Base-by-base conservation (phyloP, 2,797 vertebrate genomes). In the Octomys mimax region DNA sequence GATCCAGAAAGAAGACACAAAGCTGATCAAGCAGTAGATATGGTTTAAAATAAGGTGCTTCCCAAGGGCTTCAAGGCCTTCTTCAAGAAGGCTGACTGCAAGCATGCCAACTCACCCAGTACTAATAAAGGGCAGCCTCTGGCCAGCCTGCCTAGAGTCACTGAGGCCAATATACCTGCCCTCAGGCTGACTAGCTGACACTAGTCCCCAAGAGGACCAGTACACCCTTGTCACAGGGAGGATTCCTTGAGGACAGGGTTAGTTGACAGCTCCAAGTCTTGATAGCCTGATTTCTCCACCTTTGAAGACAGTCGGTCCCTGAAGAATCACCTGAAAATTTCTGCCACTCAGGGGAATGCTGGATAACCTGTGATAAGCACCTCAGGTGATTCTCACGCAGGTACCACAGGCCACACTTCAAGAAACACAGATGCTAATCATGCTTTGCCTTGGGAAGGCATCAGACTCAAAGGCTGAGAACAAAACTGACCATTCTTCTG, bases 21-120 rank as follows among this genome's bases (percentile, higher is more conserved):
- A 87, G 70, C 21, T 61, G 59, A 26, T 26, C 24, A 62, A 70
- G 14, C 75, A 92, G 66, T 0, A 39, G 21, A 75, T 59, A 16
- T 75, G 36, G 57, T 95, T 94, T n/a, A 52, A 90, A 85, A 52
- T 78, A 99, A 99, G 98, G 98, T 98, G 92, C 99, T 99, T 85
- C 99, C 99, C 97, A 99, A 99, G 99, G 99, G 99, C 99, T 99
- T 99, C 96, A 99, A 99, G 99, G 99, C 99, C 90, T 99, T 99
- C 98, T 99, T 99, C 0, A 98, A 99, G 78, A 99, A 99, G 99
- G 99, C 99, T 6, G 99, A 99, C 94, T 99, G 99, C 98, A 99
- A 99, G 98, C 99, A 99, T 1, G 99, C 99, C 39, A 99, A 99
- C 98, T 99, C 99, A 98, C 99, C 96, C 99, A 99, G 98, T 99